A percentile compares a stretch with the other conserved stretches of the same genome.
Conservation (phyloP, 2,888 invertebrate genomes). For the Epinotia bilunana region DNA sequence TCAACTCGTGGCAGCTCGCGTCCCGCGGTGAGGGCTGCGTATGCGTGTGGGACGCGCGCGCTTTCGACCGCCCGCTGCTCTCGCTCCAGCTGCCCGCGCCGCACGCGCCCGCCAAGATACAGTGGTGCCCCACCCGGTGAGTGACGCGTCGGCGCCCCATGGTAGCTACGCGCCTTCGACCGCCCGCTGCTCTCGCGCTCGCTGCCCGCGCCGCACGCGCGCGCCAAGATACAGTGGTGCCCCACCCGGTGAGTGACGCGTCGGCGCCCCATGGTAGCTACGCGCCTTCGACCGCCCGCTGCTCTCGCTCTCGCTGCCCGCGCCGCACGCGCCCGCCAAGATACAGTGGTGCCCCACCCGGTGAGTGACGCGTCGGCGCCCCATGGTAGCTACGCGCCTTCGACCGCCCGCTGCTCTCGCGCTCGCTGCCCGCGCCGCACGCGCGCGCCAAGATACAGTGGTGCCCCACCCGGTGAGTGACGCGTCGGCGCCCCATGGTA, state of each 20-base stretch:
- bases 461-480: slow-evolving; percentile 1
- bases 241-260: slow-evolving; percentile 1
- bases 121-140: slow-evolving; percentile 63
- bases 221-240: slow-evolving; percentile 87
- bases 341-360: slow-evolving; percentile 80
- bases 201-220: slow-evolving; percentile 87
- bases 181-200: slow-evolving; percentile 91
- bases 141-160: slow-evolving; percentile 63
- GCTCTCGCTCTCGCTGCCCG: slow-evolving; percentile 88
- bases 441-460: slow-evolving; percentile 89
- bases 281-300: slow-evolving; percentile 94
- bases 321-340: slow-evolving; percentile 87
- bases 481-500: slow-evolving; percentile 88
- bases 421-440: slow-evolving; percentile 87
- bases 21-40: slow-evolving; percentile 93
- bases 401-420: slow-evolving; percentile 91
- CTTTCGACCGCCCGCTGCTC: slow-evolving; percentile 92
- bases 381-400: slow-evolving; percentile 94
- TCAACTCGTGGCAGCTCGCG: slow-evolving; percentile 91
- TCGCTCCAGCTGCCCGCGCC: slow-evolving; percentile 87
- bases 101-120: slow-evolving; percentile 89
- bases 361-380: background rate
- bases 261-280: slow-evolving; percentile 90
- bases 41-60: slow-evolving; percentile 94
- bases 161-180: slow-evolving; percentile 95